These are phyloP conservation scores for Spisula solida DNA, from an alignment of 2,888 invertebrate species.

Conservation along the genomic window DNA sequence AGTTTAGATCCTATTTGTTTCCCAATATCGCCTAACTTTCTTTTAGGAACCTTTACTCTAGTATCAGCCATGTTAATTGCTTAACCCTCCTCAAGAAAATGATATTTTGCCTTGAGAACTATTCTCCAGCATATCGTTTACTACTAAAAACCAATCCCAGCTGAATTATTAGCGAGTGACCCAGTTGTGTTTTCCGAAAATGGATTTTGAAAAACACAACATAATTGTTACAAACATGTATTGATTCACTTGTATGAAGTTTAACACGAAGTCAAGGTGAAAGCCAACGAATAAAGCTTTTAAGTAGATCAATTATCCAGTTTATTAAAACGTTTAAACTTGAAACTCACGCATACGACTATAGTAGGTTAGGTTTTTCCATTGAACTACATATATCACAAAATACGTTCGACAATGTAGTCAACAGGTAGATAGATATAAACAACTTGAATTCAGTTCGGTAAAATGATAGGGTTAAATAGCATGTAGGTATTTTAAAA, in stretches of 20 bases:
- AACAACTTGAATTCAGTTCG: too few relatives aligned
- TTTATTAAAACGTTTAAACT: not conserved
- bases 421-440: not conserved
- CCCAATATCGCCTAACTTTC: not conserved
- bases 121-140: not conserved
- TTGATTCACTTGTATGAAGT: not conserved
- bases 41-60: not conserved
- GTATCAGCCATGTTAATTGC: not conserved
- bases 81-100: not conserved
- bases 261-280: not conserved
- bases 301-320: not conserved
- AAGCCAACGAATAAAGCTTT: not conserved
- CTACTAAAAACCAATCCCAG: not conserved
- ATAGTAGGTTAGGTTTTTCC: not conserved
- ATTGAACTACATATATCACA: not conserved
- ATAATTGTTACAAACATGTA: not conserved
- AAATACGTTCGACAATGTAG: not conserved
- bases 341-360: not conserved
- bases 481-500: too few relatives aligned
- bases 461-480: too few relatives aligned
- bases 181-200: not conserved
- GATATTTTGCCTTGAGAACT: not conserved
- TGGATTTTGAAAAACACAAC: conserved; percentile 3
- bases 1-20: not conserved
- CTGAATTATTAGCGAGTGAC: not conserved